phyloP scores from a whole-genome alignment of 2,797 vertebrate species.

The Manis crassicaudata region DNA sequence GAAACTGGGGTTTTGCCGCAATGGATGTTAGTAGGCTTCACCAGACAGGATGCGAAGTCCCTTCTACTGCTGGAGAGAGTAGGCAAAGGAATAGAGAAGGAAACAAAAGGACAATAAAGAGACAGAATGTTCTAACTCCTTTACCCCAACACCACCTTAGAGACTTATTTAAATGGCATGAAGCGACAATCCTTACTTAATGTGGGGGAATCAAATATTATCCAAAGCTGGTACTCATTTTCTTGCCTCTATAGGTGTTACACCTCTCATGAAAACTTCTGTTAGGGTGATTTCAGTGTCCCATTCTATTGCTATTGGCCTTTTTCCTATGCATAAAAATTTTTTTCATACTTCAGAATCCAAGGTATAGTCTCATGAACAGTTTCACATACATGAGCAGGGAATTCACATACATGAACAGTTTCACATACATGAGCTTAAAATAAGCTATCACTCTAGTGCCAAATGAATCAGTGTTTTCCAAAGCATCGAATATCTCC shows the following conservation, averaged over 20 bases:
- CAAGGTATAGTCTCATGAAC: background rate
- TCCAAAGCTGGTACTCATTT: background rate
- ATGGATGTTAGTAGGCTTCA: background rate
- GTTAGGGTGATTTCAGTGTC: background rate
- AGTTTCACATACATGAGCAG: background rate
- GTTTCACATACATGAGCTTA: background rate
- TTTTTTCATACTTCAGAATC: background rate
- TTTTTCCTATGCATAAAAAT: background rate
- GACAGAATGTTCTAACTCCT: background rate
- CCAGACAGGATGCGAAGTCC: background rate
- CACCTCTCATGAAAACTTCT: background rate
- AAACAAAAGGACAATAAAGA: background rate
- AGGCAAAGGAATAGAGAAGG: background rate
- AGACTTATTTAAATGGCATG: background rate
- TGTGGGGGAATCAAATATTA: background rate
- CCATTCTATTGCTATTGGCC: background rate
- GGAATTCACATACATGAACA: background rate
- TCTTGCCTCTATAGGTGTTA: background rate
- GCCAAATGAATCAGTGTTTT: conserved; percentile 50
- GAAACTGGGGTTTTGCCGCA: background rate
- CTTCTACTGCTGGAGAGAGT: background rate
- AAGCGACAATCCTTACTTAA: background rate
- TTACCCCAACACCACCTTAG: background rate
- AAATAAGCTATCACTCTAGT: background rate
- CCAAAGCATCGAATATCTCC: conserved; percentile 12